phyloP scores from a whole-genome alignment of 2,113 vertebrate genomes.

The Electrona antarctica region DNA sequence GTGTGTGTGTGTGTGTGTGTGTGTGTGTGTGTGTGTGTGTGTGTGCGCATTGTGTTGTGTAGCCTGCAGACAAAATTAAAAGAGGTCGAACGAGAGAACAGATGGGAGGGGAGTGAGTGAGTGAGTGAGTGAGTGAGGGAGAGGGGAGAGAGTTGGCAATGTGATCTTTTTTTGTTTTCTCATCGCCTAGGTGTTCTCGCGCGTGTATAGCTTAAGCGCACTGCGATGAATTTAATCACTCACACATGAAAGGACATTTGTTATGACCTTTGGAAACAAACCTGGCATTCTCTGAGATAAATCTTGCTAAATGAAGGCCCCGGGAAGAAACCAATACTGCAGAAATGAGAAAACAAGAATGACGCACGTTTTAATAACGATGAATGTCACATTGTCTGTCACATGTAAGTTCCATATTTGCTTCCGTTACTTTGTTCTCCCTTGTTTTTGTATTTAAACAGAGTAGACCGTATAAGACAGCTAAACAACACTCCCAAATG shows the following conservation, averaged over 20 bases:
- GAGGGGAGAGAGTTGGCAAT: conserved; percentile 13
- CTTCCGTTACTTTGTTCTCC: conserved; percentile 18
- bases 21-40: too few species aligned
- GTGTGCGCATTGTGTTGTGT: conserved; percentile 27
- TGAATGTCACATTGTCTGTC: conserved; percentile 43
- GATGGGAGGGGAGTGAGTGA: background rate
- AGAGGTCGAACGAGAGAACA: conserved; percentile 1
- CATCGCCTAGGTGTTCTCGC: conserved; percentile 16
- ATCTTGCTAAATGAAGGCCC: conserved; percentile 58
- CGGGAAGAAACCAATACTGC: conserved; percentile 66
- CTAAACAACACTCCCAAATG: too few species aligned
- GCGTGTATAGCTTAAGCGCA: conserved; percentile 31
- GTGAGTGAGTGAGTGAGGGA: background rate
- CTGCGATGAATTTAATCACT: conserved; percentile 73
- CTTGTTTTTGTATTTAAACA: too few species aligned
- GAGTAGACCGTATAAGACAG: too few species aligned
- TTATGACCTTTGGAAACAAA: conserved; percentile 77
- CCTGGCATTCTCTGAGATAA: conserved; percentile 58
- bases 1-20: background rate
- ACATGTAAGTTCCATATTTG: conserved; percentile 40
- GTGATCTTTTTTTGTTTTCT: background rate
- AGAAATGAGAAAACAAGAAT: conserved; percentile 47
- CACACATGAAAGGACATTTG: conserved; percentile 72
- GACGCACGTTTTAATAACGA: conserved; percentile 58
- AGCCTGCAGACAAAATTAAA: conserved; percentile 55